phyloP scores from a whole-genome alignment of 2,113 vertebrate species.

The Anhinga rufa region DNA sequence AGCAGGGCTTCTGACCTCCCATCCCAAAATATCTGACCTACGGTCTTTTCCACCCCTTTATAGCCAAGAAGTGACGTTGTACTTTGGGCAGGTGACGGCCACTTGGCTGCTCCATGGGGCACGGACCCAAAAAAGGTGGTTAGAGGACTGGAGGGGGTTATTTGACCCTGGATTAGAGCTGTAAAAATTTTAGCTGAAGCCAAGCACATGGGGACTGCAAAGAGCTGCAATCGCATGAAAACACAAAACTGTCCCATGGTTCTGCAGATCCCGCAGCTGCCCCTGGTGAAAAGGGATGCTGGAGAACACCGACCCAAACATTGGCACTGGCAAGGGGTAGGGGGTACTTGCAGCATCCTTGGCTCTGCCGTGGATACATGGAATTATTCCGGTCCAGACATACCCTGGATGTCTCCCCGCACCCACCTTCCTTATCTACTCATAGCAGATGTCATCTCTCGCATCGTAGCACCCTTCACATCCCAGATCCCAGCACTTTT shows the following conservation, averaged over 20 bases:
- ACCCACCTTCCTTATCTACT: not conserved
- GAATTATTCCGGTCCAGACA: not conserved
- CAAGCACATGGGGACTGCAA: not conserved
- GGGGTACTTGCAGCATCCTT: not conserved
- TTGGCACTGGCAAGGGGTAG: not conserved
- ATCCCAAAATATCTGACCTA: not conserved
- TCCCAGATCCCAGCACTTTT: not conserved
- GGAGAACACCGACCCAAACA: not conserved
- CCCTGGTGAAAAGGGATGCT: accelerated
- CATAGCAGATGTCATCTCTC: not conserved
- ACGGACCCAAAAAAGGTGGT: not conserved
- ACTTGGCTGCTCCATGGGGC: not conserved
- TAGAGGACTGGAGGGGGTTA: not conserved
- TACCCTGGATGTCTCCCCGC: too few relatives aligned
- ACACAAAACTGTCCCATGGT: not conserved
- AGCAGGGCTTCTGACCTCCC: not conserved
- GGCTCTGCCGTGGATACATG: not conserved
- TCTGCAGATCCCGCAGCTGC: not conserved
- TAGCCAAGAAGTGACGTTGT: not conserved
- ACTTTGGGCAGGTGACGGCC: not conserved
- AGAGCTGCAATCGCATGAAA: not conserved
- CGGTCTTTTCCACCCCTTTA: not conserved
- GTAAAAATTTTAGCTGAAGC: not conserved
- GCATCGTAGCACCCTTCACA: not conserved
- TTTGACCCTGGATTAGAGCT: not conserved